phyloP scores from a whole-genome alignment of 2,888 invertebrate species.

The Xestoiulus laeticollis region DNA sequence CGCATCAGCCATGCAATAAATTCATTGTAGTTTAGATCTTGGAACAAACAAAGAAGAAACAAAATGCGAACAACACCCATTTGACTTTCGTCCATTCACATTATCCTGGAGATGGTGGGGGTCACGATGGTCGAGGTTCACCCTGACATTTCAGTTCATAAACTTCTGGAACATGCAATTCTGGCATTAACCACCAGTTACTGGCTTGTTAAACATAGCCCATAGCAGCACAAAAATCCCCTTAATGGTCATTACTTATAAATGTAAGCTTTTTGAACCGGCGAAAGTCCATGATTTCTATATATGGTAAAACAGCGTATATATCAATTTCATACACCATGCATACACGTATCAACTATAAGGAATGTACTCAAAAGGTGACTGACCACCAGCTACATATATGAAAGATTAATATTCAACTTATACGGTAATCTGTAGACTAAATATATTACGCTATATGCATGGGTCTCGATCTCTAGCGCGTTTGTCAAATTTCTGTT shows the following conservation, averaged over 20 bases:
- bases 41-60: background rate
- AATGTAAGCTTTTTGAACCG: background rate
- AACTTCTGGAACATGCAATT: slow-evolving; percentile 1
- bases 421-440: no score
- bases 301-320: background rate
- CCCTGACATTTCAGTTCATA: slow-evolving; percentile 5
- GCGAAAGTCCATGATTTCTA: background rate
- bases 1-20: slow-evolving; percentile 15
- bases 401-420: no score
- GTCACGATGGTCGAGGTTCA: background rate
- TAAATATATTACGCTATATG: no score
- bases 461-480: no score
- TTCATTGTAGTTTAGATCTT: background rate
- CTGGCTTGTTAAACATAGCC: background rate
- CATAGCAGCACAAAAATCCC: background rate
- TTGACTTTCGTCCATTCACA: background rate
- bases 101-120: background rate
- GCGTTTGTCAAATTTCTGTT: no score
- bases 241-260: background rate
- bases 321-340: background rate
- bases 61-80: slow-evolving; percentile 25
- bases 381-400: background rate
- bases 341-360: background rate
- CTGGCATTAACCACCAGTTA: slow-evolving; percentile 23
- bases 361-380: background rate